A percentile compares a stretch with the other conserved stretches of the same genome.
Conservation (phyloP, 2,888 invertebrate genomes). For the Chymomyza amoena region DNA sequence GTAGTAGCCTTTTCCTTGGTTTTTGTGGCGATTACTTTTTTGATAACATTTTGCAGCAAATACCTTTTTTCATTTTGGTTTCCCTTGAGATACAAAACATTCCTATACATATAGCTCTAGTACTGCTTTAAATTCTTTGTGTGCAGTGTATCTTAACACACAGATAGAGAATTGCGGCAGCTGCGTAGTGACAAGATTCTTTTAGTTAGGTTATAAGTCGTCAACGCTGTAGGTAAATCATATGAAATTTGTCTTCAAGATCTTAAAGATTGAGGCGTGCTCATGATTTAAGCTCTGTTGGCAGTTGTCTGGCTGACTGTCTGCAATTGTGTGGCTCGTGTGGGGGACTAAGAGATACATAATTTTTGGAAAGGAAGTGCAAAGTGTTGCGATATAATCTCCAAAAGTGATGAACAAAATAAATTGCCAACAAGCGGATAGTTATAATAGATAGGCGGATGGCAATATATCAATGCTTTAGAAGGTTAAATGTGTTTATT, state of each 20-base stretch:
- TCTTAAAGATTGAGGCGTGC: constrained; percentile 65
- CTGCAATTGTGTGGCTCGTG: neutral
- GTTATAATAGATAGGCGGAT: neutral
- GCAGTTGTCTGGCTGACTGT: constrained; percentile 15
- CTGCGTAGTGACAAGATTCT: neutral
- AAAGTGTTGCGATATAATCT: constrained; percentile 64
- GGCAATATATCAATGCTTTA: constrained; percentile 35
- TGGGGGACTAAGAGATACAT: neutral
- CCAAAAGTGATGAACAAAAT: constrained; percentile 33
- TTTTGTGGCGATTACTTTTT: no score
- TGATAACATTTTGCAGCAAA: no score
- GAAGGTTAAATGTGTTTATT: neutral
- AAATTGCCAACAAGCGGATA: constrained; percentile 50
- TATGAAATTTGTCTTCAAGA: constrained; percentile 67
- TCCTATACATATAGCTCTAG: no score
- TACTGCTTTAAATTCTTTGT: constrained; percentile 10
- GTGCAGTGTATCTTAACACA: neutral
- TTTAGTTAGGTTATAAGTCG: constrained; percentile 10
- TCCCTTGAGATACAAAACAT: no score
- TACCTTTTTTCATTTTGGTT: no score
- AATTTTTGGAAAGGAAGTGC: constrained; percentile 60
- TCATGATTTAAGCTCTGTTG: constrained; percentile 63
- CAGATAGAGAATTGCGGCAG: neutral
- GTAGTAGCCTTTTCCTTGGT: no score
- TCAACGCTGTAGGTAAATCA: constrained; percentile 69